Conservation (phyloP, 2,797 vertebrate species). For the Acrossocheilus wenchowensis region DNA sequence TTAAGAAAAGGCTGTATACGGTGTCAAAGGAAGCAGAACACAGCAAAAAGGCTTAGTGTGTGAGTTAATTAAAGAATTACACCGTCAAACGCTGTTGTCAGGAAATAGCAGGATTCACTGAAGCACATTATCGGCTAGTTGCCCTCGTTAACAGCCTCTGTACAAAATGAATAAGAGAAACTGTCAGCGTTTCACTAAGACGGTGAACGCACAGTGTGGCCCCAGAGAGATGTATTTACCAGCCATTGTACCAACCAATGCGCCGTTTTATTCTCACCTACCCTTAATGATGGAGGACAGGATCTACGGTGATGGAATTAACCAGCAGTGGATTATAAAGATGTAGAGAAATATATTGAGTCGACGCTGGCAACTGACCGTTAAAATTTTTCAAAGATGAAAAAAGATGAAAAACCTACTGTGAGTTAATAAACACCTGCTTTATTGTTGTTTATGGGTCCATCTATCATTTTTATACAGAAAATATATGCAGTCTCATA, state of each 20-base stretch:
- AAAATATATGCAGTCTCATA: conserved; percentile 25
- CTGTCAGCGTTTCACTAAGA: conserved; percentile 43
- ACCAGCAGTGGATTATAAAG: conserved; percentile 22
- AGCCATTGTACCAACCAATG: conserved; percentile 20
- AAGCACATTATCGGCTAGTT: conserved; percentile 46
- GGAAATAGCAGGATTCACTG: conserved; percentile 25
- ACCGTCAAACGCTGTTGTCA: conserved; percentile 47
- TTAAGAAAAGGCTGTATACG: conserved; percentile 34
- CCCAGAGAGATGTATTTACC: conserved; percentile 20
- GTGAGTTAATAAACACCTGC: conserved; percentile 30
- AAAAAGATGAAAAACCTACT: conserved; percentile 14
- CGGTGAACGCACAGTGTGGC: conserved; percentile 27
- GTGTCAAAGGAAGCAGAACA: conserved; percentile 29
- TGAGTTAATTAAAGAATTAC: conserved; percentile 61
- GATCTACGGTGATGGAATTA: conserved; percentile 13
- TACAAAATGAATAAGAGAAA: conserved; percentile 51
- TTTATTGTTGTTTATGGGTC: conserved; percentile 31
- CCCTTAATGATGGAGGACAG: conserved; percentile 13
- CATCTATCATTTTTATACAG: conserved; percentile 36
- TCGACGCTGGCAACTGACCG: background rate
- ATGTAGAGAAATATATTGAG: background rate
- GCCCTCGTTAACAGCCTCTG: conserved; percentile 29
- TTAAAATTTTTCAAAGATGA: conserved; percentile 7
- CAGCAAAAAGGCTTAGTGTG: conserved; percentile 53
- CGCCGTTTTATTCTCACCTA: conserved; percentile 24